Conservation (phyloP, 2,797 vertebrate species). For the Triplophysa yarkandensis region DNA sequence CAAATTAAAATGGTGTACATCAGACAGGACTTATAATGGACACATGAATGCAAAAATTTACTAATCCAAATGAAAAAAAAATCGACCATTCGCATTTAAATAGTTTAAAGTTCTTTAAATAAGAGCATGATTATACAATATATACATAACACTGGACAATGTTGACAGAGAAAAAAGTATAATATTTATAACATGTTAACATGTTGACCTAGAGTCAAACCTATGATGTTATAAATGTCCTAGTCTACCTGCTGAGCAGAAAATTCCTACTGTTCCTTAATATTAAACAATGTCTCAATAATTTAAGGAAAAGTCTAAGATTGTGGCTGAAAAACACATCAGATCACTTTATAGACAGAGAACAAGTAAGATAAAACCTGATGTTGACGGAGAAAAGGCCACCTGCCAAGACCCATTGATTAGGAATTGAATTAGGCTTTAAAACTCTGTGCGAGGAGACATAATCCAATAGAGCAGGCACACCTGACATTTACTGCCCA, state of each 20-base stretch:
- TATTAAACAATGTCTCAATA: neutral
- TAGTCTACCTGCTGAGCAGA: neutral
- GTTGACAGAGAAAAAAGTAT: no score
- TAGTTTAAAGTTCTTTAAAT: no score
- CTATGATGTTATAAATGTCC: no score
- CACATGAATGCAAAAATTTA: no score
- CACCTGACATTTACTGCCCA: conserved; percentile 51
- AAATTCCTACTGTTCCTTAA: neutral
- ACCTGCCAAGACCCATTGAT: conserved; percentile 50
- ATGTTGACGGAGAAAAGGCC: conserved; percentile 40
- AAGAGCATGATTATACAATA: no score
- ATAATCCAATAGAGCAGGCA: conserved; percentile 46
- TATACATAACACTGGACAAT: no score
- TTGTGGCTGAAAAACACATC: conserved; percentile 15
- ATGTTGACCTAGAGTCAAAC: no score
- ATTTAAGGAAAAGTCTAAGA: neutral
- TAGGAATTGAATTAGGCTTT: conserved; percentile 51
- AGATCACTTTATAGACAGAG: conserved; percentile 20
- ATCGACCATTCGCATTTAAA: no score
- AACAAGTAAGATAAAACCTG: conserved; percentile 42
- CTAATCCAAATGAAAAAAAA: no score
- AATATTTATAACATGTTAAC: no score
- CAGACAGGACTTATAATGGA: no score
- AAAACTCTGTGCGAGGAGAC: conserved; percentile 43
- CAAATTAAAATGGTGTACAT: no score